Conservation (phyloP, 2,797 vertebrate species). For the Chrosomus eos region DNA sequence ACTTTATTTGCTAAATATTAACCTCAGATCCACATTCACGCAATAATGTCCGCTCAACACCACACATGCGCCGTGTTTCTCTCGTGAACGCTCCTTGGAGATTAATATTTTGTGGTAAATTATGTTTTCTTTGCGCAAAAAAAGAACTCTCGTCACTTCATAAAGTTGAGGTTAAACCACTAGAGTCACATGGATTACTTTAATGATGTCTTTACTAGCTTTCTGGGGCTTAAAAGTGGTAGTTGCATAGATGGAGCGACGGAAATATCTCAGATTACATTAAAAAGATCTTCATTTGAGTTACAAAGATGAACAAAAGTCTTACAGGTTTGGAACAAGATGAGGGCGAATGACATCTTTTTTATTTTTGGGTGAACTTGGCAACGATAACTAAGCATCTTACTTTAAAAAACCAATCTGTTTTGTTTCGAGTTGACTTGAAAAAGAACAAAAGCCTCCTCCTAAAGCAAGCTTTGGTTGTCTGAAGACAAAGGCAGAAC, state of each 20-base stretch:
- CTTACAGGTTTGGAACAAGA: not conserved
- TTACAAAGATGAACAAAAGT: not conserved
- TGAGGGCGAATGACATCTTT: not conserved
- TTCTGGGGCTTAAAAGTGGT: not conserved
- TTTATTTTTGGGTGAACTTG: not conserved
- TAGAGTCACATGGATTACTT: not conserved
- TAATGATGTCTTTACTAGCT: not conserved
- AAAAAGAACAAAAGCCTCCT: conserved; percentile 30
- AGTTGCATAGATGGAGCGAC: not conserved
- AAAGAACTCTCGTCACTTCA: no score
- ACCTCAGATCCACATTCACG: not conserved
- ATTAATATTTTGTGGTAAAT: not conserved
- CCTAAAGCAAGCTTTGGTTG: not conserved
- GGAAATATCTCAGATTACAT: not conserved
- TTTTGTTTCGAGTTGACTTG: not conserved
- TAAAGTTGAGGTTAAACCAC: no score
- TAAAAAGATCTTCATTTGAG: not conserved
- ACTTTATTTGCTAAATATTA: not conserved
- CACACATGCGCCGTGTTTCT: not conserved
- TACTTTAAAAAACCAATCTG: not conserved
- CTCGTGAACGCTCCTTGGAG: not conserved
- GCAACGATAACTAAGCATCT: not conserved
- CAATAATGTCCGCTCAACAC: not conserved
- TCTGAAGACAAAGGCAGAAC: conserved; percentile 4
- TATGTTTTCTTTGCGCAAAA: not conserved